A percentile compares a stretch with the other conserved stretches of the same genome.
phyloP scores from a whole-genome alignment of 2,888 invertebrate species.

The Apoda limacodes region DNA sequence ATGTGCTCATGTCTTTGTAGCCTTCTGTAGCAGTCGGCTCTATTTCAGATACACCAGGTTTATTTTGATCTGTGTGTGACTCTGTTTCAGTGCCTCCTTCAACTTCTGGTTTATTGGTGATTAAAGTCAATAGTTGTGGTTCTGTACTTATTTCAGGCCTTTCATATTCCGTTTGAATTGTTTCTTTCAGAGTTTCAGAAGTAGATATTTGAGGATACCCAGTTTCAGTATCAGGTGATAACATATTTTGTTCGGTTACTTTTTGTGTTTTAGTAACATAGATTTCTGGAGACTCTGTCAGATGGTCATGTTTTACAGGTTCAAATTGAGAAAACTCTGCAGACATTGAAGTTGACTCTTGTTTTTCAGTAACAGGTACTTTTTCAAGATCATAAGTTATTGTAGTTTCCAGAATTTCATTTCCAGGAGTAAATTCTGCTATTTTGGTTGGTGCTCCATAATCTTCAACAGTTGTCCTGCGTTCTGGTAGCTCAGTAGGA shows the following conservation, averaged over 20 bases:
- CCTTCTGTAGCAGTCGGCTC: conserved; percentile 12
- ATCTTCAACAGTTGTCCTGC: conserved; percentile 5
- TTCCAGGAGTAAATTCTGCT: conserved; percentile 7
- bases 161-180: conserved; percentile 1
- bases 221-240: conserved; percentile 3
- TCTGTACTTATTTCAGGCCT: neutral
- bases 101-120: neutral
- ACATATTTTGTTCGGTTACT: too few species aligned
- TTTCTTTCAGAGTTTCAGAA: conserved; percentile 1
- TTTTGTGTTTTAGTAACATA: conserved; percentile 11
- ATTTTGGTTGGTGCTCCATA: conserved; percentile 7
- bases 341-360: too few species aligned
- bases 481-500: conserved; percentile 10
- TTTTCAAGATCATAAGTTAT: too few species aligned
- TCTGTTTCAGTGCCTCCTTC: conserved; percentile 1
- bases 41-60: conserved; percentile 7
- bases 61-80: conserved; percentile 3
- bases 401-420: too few species aligned
- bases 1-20: conserved; percentile 7
- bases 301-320: conserved; percentile 10
- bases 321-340: too few species aligned
- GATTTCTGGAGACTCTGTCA: conserved; percentile 13
- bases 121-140: conserved; percentile 2
- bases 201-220: conserved; percentile 6
- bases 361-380: too few species aligned